A percentile compares a stretch with the other conserved stretches of the same genome.
Conservation (phyloP, 1,140 invertebrate genomes). For the Diabrotica undecimpunctata region DNA sequence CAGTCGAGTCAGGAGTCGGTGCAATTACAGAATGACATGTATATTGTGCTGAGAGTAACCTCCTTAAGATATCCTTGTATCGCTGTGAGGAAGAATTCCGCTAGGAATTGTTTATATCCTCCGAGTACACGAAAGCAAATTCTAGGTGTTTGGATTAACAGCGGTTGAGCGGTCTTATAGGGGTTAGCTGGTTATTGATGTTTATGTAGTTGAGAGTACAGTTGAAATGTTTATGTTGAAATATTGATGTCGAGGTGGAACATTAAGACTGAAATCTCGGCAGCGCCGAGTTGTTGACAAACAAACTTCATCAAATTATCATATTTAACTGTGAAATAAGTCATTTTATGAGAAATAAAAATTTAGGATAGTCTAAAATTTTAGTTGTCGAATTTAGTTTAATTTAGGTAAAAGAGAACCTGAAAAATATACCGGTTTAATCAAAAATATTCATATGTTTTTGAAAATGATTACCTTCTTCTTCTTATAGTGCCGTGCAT, state of each 20-base stretch:
- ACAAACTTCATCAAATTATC: too few relatives aligned
- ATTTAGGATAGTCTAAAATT: too few relatives aligned
- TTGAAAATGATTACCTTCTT: too few relatives aligned
- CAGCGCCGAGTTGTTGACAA: not conserved
- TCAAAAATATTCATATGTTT: too few relatives aligned
- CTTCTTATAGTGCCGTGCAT: too few relatives aligned
- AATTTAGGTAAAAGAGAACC: too few relatives aligned
- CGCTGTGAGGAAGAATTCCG: not conserved
- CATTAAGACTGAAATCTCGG: not conserved
- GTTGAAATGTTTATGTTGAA: not conserved
- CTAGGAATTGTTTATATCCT: slow-evolving; percentile 3
- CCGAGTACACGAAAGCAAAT: not conserved
- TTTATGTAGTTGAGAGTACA: not conserved
- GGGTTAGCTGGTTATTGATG: not conserved
- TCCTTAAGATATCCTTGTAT: slow-evolving; percentile 25
- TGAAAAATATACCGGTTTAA: too few relatives aligned
- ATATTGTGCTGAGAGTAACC: slow-evolving; percentile 24
- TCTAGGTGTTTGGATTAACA: slow-evolving; percentile 7
- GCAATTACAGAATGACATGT: slow-evolving; percentile 30
- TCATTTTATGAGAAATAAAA: too few relatives aligned
- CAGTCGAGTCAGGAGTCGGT: slow-evolving; percentile 21
- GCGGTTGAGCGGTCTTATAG: not conserved
- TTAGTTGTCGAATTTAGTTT: too few relatives aligned
- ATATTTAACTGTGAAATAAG: too few relatives aligned
- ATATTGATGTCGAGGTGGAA: not conserved